Evolutionary conservation across 2,113 vertebrate genomes (phyloP).

Genomic region (Perognathus longimembris): DNA sequence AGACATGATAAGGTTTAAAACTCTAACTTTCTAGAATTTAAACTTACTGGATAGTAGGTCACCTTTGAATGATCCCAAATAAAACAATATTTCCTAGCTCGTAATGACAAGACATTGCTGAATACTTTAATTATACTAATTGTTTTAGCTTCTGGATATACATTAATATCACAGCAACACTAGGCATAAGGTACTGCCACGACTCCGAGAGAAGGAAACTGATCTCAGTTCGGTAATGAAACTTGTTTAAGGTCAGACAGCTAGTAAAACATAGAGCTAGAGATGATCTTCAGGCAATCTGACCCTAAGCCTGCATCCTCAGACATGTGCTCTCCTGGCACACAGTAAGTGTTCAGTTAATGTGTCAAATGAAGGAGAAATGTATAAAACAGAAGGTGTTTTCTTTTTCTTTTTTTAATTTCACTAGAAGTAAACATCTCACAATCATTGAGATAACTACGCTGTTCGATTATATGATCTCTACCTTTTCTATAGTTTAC

Average conservation of each 20-base stretch:
- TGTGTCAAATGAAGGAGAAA: constrained; percentile 29
- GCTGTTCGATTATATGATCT: neutral
- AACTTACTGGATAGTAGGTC: neutral
- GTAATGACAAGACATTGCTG: neutral
- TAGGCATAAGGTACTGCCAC: neutral
- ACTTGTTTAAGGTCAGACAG: neutral
- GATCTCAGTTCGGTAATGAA: neutral
- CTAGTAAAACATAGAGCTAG: neutral
- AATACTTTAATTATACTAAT: neutral
- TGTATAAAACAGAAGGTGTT: neutral
- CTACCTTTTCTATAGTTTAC: neutral
- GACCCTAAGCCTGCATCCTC: neutral
- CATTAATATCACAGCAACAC: neutral
- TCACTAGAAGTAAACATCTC: constrained; percentile 47
- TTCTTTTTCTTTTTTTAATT: too few species aligned
- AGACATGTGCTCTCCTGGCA: neutral
- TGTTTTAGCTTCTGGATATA: constrained; percentile 9
- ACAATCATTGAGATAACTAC: neutral
- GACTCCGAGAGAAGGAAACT: constrained; percentile 43
- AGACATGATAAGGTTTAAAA: constrained; percentile 44
- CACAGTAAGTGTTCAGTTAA: neutral
- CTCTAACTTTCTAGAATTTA: constrained; percentile 30
- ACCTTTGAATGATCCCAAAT: neutral
- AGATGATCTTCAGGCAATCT: neutral
- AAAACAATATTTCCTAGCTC: constrained; percentile 46